Percentiles rank a stretch among this genome's conserved stretches.
phyloP scores from a whole-genome alignment of 2,888 invertebrate species.

The Ptychoptera contaminata region DNA sequence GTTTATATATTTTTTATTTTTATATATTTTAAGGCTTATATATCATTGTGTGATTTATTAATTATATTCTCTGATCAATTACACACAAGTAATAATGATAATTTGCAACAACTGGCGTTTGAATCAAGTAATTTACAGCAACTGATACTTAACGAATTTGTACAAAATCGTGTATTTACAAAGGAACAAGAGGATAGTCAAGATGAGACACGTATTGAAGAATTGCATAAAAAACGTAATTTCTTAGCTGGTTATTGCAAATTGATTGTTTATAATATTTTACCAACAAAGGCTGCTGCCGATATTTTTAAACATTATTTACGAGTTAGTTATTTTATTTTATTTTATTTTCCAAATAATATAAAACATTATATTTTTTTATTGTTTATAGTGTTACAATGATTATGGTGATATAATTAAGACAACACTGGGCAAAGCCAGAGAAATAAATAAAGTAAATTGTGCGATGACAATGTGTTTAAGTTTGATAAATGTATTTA shows the following conservation, averaged over 20 bases:
- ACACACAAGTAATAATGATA: conserved; percentile 32
- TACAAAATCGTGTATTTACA: conserved; percentile 85
- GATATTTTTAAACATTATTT: conserved; percentile 96
- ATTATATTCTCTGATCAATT: conserved; percentile 85
- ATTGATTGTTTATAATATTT: conserved; percentile 91
- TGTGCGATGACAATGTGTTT: conserved; percentile 90
- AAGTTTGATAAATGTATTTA: conserved; percentile 78
- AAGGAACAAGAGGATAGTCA: conserved; percentile 85
- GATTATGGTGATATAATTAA: conserved; percentile 98
- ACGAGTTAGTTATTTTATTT: conserved; percentile 47
- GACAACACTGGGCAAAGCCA: conserved; percentile 86
- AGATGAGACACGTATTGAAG: conserved; percentile 94
- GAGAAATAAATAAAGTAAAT: conserved; percentile 93
- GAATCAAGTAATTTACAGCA: conserved; percentile 68
- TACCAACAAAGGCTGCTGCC: conserved; percentile 81
- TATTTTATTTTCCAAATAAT: background rate
- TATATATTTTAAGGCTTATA: conserved; percentile 55
- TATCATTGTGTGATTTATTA: conserved; percentile 88
- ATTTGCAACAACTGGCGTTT: conserved; percentile 47
- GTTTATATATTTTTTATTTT: background rate
- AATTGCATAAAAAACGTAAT: conserved; percentile 88
- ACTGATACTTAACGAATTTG: conserved; percentile 72
- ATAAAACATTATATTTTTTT: conserved; percentile 3
- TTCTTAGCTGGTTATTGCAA: conserved; percentile 96
- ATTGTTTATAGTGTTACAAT: conserved; percentile 66